phyloP scores from a whole-genome alignment of 2,113 vertebrate genomes.

The Leptocoma aspasia region DNA sequence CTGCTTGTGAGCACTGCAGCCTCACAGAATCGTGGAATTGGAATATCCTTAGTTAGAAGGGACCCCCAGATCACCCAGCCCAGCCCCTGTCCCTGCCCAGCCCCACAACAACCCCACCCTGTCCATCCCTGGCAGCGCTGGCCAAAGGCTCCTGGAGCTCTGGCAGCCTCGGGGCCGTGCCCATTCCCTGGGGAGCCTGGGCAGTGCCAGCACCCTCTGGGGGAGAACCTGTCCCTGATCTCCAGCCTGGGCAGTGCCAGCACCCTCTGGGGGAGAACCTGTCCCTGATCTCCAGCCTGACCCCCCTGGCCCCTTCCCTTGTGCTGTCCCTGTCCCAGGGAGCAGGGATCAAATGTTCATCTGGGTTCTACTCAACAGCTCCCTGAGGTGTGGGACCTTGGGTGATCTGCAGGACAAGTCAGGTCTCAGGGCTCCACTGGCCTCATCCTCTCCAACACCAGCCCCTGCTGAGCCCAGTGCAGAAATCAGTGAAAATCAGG shows the following conservation, averaged over 20 bases:
- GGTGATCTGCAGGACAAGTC: not conserved
- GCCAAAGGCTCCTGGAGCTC: not conserved
- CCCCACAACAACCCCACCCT: not conserved
- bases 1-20: not conserved
- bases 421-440: accelerated
- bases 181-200: not conserved
- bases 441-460: not conserved
- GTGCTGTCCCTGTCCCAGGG: not conserved
- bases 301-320: accelerated
- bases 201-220: not conserved
- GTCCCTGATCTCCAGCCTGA: accelerated
- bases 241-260: accelerated
- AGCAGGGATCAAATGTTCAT: accelerated
- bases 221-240: accelerated
- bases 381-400: accelerated
- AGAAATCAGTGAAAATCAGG: not conserved
- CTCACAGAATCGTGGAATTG: accelerated
- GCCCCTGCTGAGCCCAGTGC: not conserved
- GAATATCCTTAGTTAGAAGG: not conserved
- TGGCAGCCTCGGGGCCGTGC: not conserved
- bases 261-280: not conserved
- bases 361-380: not conserved
- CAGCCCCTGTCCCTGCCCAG: accelerated
- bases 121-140: not conserved
- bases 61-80: not conserved